phyloP scores from a whole-genome alignment of 2,888 invertebrate species.

The Brachylomia viminalis region DNA sequence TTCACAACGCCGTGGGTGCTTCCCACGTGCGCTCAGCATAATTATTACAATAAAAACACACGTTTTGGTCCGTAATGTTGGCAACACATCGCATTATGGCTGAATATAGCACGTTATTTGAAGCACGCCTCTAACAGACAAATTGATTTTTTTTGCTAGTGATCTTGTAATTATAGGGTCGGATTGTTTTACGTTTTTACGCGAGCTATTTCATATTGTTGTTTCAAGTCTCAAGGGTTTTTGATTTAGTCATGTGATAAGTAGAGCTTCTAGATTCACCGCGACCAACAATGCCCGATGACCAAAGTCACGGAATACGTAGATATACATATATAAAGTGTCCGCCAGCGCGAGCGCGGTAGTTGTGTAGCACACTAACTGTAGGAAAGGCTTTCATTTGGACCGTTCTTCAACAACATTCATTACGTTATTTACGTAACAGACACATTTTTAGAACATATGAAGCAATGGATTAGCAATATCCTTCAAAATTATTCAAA shows the following conservation, averaged over 20 bases:
- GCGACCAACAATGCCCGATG: not conserved
- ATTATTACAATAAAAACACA: slow-evolving; percentile 74
- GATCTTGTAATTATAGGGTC: slow-evolving; percentile 45
- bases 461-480: too few species aligned
- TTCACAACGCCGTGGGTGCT: slow-evolving; percentile 74
- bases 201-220: not conserved
- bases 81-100: slow-evolving; percentile 56
- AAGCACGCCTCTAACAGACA: slow-evolving; percentile 46
- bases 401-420: too few species aligned
- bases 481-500: too few species aligned
- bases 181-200: slow-evolving; percentile 14
- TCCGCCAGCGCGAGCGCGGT: too few species aligned
- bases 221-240: not conserved
- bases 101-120: slow-evolving; percentile 51
- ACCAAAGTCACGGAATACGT: not conserved
- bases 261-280: not conserved
- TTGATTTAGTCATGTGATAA: not conserved
- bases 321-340: not conserved
- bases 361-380: too few species aligned
- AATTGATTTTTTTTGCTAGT: slow-evolving; percentile 57
- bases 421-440: too few species aligned
- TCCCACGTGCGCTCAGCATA: slow-evolving; percentile 69
- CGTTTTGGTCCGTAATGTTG: slow-evolving; percentile 67
- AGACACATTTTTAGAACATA: too few species aligned
- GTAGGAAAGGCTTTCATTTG: too few species aligned